Percentiles rank a stretch among this genome's conserved stretches.
phyloP scores from a whole-genome alignment of 2,888 invertebrate species.

The Apamea monoglypha region DNA sequence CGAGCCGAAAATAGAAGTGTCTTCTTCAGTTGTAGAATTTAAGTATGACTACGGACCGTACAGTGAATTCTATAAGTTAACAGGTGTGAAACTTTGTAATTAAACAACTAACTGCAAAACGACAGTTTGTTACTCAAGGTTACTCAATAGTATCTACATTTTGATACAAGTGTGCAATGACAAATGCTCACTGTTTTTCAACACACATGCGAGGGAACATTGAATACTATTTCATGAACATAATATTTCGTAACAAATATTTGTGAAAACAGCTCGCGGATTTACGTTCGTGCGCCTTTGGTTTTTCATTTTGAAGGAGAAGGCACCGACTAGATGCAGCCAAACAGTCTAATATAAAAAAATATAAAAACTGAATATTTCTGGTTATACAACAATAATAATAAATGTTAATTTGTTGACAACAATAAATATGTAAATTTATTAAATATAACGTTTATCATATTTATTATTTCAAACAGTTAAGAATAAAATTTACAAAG shows the following conservation, averaged over 20 bases:
- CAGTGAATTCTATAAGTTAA: conserved; percentile 84
- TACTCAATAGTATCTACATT: background rate
- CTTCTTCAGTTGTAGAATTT: conserved; percentile 86
- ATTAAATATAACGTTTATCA: background rate
- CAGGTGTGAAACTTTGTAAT: conserved; percentile 75
- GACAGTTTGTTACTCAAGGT: background rate
- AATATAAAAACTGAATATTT: background rate
- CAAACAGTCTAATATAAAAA: background rate
- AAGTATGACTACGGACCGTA: conserved; percentile 87
- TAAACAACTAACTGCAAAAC: conserved; percentile 3
- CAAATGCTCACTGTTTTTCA: background rate
- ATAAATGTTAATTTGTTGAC: background rate
- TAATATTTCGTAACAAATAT: background rate
- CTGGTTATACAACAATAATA: background rate
- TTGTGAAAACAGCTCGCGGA: background rate
- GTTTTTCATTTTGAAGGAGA: background rate
- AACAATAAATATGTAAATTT: background rate
- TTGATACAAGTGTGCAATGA: background rate
- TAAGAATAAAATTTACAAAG: background rate
- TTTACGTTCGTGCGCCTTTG: background rate
- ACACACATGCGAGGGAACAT: background rate
- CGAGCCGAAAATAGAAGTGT: conserved; percentile 90
- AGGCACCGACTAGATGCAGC: background rate
- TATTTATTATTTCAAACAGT: background rate
- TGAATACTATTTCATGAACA: background rate